Evolutionary conservation across 2,113 vertebrate species (phyloP), one percentile per base, ranked within the genome.

Genomic region (Cololabis saira): DNA sequence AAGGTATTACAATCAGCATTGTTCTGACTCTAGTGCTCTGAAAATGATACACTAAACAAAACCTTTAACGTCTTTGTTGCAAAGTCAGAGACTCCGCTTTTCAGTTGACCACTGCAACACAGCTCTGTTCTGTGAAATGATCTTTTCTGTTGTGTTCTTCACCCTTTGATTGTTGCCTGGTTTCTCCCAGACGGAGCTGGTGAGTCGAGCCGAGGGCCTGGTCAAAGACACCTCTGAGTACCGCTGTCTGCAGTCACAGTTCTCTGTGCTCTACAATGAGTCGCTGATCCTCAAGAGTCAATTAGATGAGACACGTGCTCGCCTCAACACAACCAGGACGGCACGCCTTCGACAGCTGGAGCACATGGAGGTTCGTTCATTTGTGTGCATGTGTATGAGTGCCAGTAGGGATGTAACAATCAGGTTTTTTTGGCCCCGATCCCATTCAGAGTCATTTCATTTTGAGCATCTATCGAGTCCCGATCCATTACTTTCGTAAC

Each of bases 161-260:
- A 15, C 43, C 22, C 3, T 17, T 45, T 43, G 2, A 43, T 56
- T 63, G 8, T 24, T 47, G 27, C 11, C 6, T 37, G 33, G 33
- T 50, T 6, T 9, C 3, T 24, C 40, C 50, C 73, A 99, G 98
- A 81, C 93, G 71, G 96, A 98, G 73, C 75, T 99, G 74, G 70
- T 94, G 61, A 94, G 86, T 48, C 93, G 96, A 4, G 97, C 98
- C 5, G 96, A 98, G 59, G 94, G 95, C 15, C 81, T 95, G 67
- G 97, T 98, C 9, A 96, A 94, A 73, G 95, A 99, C n/a, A 96
- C 95, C 0, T 94, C 96, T 0, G 98, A 98, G 49, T 99, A 98
- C 51, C 95, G 95, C 54, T 99, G 98, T 76, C 96, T 99, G 82
- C 97, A 99, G 88, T 99, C 98, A 0, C 98, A 99, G 43, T 99